Evolutionary conservation across 2,797 vertebrate species (phyloP).

Genomic region (Pseudochromis fuscus): DNA sequence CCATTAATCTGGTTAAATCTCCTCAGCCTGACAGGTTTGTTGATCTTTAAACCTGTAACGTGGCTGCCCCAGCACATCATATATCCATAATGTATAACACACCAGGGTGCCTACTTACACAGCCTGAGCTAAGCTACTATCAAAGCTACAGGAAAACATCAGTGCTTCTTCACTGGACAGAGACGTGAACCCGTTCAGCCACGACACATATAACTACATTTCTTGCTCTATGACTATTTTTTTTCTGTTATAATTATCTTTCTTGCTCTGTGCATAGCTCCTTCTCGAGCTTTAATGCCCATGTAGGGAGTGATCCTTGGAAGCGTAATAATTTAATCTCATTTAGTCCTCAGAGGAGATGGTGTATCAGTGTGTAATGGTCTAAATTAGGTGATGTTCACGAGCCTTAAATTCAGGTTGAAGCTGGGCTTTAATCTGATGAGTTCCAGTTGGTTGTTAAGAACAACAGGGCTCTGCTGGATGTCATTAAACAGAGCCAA

Average conservation of each 20-base stretch:
- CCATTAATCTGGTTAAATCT: constrained; percentile 70
- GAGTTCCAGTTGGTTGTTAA: constrained; percentile 22
- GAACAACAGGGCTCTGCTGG: constrained; percentile 23
- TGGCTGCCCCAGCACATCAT: constrained; percentile 40
- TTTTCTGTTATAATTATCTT: background rate
- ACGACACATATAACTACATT: background rate
- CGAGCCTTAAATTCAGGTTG: constrained; percentile 1
- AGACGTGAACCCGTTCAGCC: background rate
- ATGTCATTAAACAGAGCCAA: constrained; percentile 24
- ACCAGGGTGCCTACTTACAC: background rate
- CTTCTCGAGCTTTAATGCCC: constrained; percentile 4
- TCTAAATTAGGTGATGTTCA: constrained; percentile 27
- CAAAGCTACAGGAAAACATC: background rate
- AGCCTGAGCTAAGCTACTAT: background rate
- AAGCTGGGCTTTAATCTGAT: constrained; percentile 32
- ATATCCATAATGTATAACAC: constrained; percentile 24
- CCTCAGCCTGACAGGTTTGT: constrained; percentile 55
- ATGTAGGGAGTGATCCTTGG: constrained; percentile 37
- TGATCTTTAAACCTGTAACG: constrained; percentile 64
- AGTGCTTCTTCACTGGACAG: constrained; percentile 2
- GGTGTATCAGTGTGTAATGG: constrained; percentile 41
- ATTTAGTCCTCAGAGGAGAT: constrained; percentile 37
- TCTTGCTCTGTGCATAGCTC: background rate
- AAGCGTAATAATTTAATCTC: constrained; percentile 59
- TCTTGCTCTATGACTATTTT: background rate